A percentile compares a stretch with the other conserved stretches of the same genome.
phyloP scores from a whole-genome alignment of 2,888 invertebrate genomes.

The Gibbula magus region DNA sequence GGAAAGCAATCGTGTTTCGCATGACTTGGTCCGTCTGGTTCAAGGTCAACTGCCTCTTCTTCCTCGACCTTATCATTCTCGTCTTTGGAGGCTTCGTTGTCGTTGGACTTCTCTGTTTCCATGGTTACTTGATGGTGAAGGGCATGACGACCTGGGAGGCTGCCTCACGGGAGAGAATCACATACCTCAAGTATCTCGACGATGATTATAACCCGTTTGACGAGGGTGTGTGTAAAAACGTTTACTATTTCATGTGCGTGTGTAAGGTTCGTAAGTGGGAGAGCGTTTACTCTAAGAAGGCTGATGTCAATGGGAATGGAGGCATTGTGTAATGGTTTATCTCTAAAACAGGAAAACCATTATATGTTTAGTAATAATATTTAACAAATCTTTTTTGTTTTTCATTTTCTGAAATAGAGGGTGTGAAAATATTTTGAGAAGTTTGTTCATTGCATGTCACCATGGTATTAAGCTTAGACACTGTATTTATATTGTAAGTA shows the following conservation, averaged over 20 bases:
- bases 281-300: slow-evolving; percentile 60
- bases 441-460: not conserved
- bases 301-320: slow-evolving; percentile 29
- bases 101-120: slow-evolving; percentile 67
- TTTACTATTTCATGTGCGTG: slow-evolving; percentile 64
- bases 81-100: slow-evolving; percentile 65
- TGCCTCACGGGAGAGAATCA: slow-evolving; percentile 72
- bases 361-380: not conserved
- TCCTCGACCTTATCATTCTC: slow-evolving; percentile 66
- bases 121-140: slow-evolving; percentile 71
- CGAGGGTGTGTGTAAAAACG: slow-evolving; percentile 69
- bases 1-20: slow-evolving; percentile 60
- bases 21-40: slow-evolving; percentile 66
- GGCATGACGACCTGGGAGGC: slow-evolving; percentile 75
- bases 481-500: not conserved
- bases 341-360: not conserved
- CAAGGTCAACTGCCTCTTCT: slow-evolving; percentile 61
- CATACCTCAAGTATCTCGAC: slow-evolving; percentile 72
- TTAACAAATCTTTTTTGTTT: not conserved
- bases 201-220: slow-evolving; percentile 73
- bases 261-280: slow-evolving; percentile 63
- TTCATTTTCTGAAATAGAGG: not conserved
- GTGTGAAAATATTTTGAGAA: not conserved
- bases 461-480: not conserved
- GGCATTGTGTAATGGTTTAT: slow-evolving; percentile 13